Evolutionary conservation across 2,797 vertebrate species (phyloP).

Genomic region (Peromyscus attwateri): DNA sequence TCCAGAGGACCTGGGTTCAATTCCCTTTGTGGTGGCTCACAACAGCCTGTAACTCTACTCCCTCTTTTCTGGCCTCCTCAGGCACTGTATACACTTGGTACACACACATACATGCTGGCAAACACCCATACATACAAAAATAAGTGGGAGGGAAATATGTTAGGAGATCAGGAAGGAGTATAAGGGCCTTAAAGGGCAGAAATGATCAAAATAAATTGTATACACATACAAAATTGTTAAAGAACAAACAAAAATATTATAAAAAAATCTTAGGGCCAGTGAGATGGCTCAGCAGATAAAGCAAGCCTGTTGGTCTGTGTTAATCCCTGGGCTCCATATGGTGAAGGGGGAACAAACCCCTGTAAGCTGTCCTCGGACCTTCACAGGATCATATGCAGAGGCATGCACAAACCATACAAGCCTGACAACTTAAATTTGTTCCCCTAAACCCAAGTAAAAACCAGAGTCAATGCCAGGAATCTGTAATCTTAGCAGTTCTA

Average conservation of each 20-base stretch:
- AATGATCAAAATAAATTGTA: not conserved
- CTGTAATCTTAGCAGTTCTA: not conserved
- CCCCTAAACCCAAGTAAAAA: not conserved
- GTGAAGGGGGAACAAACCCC: not conserved
- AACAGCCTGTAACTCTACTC: not conserved
- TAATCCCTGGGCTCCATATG: not conserved
- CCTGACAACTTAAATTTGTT: not conserved
- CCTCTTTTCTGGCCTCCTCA: not conserved
- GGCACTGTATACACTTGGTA: not conserved
- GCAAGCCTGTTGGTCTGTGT: not conserved
- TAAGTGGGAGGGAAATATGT: not conserved
- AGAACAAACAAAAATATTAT: not conserved
- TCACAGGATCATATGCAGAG: not conserved
- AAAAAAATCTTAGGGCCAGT: not conserved
- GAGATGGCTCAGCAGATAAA: not conserved
- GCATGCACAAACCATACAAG: not conserved
- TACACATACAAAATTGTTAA: not conserved
- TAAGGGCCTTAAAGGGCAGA: not conserved
- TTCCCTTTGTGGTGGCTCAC: not conserved
- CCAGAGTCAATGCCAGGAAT: not conserved
- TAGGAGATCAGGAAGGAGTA: not conserved
- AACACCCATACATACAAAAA: not conserved
- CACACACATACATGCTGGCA: not conserved
- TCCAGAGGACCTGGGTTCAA: not conserved
- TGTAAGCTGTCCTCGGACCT: not conserved